Conservation (phyloP, 2,888 invertebrate species). For the Cerastoderma edule region DNA sequence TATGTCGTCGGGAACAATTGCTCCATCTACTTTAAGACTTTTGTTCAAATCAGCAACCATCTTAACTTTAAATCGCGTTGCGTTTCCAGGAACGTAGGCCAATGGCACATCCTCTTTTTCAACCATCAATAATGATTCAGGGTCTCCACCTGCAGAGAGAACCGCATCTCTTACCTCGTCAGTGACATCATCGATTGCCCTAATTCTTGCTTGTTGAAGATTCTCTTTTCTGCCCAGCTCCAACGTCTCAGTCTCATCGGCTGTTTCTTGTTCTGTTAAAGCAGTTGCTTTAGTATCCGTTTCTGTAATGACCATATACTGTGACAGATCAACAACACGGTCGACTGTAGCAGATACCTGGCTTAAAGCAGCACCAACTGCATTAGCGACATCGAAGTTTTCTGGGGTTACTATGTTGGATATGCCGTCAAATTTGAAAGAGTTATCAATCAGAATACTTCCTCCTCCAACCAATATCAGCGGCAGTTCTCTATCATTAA, state of each 20-base stretch:
- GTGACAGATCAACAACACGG: conserved; percentile 65
- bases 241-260: not conserved
- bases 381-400: conserved; percentile 79
- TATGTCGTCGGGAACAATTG: conserved; percentile 15
- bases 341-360: conserved; percentile 77
- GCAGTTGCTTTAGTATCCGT: conserved; percentile 25
- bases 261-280: conserved; percentile 2
- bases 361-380: conserved; percentile 81
- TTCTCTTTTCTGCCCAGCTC: conserved; percentile 50
- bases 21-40: not conserved
- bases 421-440: conserved; percentile 59
- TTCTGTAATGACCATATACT: conserved; percentile 48
- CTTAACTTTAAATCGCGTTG: conserved; percentile 75
- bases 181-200: conserved; percentile 47
- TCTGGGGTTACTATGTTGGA: conserved; percentile 63
- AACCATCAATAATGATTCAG: conserved; percentile 57
- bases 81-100: conserved; percentile 78
- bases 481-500: conserved; percentile 68
- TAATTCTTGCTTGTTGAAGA: conserved; percentile 61
- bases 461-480: conserved; percentile 81
- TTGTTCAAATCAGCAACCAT: conserved; percentile 75
- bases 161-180: conserved; percentile 39
- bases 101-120: conserved; percentile 73
- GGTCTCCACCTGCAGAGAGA: conserved; percentile 56
- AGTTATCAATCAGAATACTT: conserved; percentile 70